Evolutionary conservation across 2,797 vertebrate species (phyloP).

Genomic region (Ibycter americanus): DNA sequence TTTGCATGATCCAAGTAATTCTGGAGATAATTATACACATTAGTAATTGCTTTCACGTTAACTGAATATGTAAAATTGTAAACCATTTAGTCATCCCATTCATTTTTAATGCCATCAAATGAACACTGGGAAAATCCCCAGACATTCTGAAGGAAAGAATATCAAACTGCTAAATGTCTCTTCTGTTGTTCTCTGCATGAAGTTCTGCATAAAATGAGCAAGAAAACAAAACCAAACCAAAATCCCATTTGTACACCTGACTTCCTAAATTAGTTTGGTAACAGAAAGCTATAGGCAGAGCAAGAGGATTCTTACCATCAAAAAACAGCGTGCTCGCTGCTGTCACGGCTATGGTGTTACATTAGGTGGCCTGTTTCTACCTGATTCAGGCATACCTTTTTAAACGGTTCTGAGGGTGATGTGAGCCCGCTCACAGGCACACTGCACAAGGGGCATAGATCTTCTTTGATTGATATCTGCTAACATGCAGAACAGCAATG

Average conservation of each 20-base stretch:
- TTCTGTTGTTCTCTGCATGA: not conserved
- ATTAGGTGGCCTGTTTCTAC: not conserved
- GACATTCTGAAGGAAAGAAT: not conserved
- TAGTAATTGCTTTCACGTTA: slow-evolving; percentile 13
- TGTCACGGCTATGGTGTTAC: not conserved
- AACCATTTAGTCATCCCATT: slow-evolving; percentile 8
- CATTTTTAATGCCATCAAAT: slow-evolving; percentile 3
- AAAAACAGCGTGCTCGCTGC: not conserved
- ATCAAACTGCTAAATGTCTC: not conserved
- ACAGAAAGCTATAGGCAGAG: not conserved
- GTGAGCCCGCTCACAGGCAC: not conserved
- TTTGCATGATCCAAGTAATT: slow-evolving; percentile 4
- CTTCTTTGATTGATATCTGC: not conserved
- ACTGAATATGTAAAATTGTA: not conserved
- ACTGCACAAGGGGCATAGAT: not conserved
- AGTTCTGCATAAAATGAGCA: not conserved
- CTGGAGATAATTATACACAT: slow-evolving; percentile 16
- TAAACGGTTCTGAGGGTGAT: not conserved
- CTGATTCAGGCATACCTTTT: not conserved
- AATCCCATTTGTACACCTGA: not conserved
- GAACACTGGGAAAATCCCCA: not conserved
- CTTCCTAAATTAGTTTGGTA: not conserved
- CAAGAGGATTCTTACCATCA: not conserved
- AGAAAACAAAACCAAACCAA: not conserved
- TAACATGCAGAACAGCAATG: not conserved